Percentiles rank a stretch among this genome's conserved stretches.
phyloP scores from a whole-genome alignment of 2,888 invertebrate genomes.

The Agonopterix arenella region DNA sequence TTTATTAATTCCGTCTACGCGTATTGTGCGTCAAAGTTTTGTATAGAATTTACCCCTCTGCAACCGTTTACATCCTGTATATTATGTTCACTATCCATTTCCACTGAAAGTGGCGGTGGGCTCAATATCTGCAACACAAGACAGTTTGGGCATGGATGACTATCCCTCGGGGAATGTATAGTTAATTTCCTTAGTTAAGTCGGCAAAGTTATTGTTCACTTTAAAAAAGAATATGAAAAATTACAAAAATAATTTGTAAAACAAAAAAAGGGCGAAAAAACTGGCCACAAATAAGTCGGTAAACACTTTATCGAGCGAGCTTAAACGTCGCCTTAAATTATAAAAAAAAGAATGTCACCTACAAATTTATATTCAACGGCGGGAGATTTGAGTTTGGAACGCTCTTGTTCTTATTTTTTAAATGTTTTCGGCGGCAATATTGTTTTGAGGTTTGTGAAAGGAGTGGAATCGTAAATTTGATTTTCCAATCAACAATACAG shows the following conservation, averaged over 20 bases:
- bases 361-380: conserved; percentile 37
- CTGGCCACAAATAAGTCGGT: conserved; percentile 50
- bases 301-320: conserved; percentile 54
- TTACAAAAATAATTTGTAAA: not conserved
- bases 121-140: too few relatives aligned
- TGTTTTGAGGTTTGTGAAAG: conserved; percentile 17
- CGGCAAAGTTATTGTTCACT: not conserved
- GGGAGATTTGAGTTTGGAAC: conserved; percentile 45
- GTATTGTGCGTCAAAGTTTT: too few relatives aligned
- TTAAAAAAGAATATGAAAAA: too few relatives aligned
- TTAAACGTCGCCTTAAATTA: conserved; percentile 49
- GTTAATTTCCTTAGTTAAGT: not conserved
- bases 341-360: conserved; percentile 34
- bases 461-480: conserved; percentile 14
- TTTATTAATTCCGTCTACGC: too few relatives aligned
- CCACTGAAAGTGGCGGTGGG: too few relatives aligned
- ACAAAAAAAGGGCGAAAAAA: not conserved
- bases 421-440: conserved; percentile 38
- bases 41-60: too few relatives aligned
- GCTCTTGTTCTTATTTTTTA: conserved; percentile 35
- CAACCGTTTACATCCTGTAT: too few relatives aligned
- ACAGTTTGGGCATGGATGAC: not conserved
- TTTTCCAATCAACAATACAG: too few relatives aligned
- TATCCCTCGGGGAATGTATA: not conserved
- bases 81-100: too few relatives aligned